These are phyloP conservation scores for Matsumyia berberina DNA, from an alignment of 2,888 invertebrate species.

Conservation along the genomic window DNA sequence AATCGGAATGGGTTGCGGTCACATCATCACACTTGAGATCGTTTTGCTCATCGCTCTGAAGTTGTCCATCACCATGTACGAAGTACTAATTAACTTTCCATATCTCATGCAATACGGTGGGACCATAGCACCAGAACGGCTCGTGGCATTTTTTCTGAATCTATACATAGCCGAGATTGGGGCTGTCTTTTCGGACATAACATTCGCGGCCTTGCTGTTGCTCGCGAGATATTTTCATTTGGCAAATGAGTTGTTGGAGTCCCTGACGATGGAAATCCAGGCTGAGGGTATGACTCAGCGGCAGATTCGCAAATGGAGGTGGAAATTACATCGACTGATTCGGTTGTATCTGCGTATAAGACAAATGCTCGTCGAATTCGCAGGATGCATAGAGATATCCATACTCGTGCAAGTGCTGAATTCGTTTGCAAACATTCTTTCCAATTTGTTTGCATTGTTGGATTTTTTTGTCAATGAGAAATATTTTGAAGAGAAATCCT, in stretches of 20 bases:
- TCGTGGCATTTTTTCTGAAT: conserved; percentile 78
- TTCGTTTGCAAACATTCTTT: conserved; percentile 80
- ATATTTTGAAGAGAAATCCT: conserved; percentile 4
- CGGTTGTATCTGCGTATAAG: conserved; percentile 75
- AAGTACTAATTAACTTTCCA: conserved; percentile 80
- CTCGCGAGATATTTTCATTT: conserved; percentile 78
- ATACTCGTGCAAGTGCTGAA: conserved; percentile 79
- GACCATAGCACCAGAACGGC: conserved; percentile 76
- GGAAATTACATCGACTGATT: conserved; percentile 64
- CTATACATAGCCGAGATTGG: conserved; percentile 77
- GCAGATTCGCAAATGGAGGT: neutral
- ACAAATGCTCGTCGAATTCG: conserved; percentile 69
- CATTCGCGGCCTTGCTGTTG: conserved; percentile 78
- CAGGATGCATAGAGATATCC: conserved; percentile 78
- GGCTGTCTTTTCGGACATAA: conserved; percentile 79
- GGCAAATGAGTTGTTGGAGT: conserved; percentile 74
- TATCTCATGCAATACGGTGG: conserved; percentile 77
- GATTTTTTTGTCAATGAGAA: conserved; percentile 67
- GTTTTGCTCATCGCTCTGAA: conserved; percentile 75
- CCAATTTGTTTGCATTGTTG: conserved; percentile 81
- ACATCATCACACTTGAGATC: conserved; percentile 49
- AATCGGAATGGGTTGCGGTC: conserved; percentile 23
- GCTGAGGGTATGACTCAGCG: neutral
- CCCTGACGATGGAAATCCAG: neutral
- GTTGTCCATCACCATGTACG: conserved; percentile 78